Conservation (phyloP, 2,113 vertebrate genomes). For the Antennarius striatus region DNA sequence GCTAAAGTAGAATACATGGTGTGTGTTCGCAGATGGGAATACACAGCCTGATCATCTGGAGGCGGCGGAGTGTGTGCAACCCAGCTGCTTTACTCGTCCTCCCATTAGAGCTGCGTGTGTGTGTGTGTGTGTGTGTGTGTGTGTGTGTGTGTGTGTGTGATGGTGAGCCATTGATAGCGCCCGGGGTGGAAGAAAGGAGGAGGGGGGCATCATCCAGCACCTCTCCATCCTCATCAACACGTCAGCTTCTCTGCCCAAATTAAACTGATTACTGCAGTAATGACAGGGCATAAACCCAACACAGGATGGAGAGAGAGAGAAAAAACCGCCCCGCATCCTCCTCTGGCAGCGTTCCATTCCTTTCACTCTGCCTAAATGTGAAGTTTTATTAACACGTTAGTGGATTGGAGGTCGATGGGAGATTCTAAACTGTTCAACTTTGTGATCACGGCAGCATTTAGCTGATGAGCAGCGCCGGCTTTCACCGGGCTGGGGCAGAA, state of each 20-base stretch:
- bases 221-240: constrained; percentile 75
- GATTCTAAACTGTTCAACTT: background rate
- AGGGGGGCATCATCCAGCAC: constrained; percentile 59
- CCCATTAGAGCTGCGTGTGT: constrained; percentile 60
- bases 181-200: constrained; percentile 5
- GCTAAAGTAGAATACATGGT: background rate
- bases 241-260: constrained; percentile 67
- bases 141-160: constrained; percentile 35
- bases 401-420: constrained; percentile 15
- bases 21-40: constrained; percentile 18
- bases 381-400: no score
- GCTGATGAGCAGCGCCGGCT: constrained; percentile 52
- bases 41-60: constrained; percentile 65
- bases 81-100: constrained; percentile 63
- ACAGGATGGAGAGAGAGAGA: constrained; percentile 19
- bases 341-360: background rate
- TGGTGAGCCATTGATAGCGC: constrained; percentile 53
- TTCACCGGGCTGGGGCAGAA: constrained; percentile 30
- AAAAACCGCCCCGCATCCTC: background rate
- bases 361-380: background rate
- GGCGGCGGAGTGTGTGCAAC: constrained; percentile 48
- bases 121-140: background rate
- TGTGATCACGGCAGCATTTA: constrained; percentile 53
- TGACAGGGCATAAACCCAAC: constrained; percentile 51
- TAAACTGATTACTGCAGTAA: constrained; percentile 73